These are phyloP conservation scores for Drosophila mercatorum DNA, from an alignment of 2,888 invertebrate species.

Conservation along the genomic window DNA sequence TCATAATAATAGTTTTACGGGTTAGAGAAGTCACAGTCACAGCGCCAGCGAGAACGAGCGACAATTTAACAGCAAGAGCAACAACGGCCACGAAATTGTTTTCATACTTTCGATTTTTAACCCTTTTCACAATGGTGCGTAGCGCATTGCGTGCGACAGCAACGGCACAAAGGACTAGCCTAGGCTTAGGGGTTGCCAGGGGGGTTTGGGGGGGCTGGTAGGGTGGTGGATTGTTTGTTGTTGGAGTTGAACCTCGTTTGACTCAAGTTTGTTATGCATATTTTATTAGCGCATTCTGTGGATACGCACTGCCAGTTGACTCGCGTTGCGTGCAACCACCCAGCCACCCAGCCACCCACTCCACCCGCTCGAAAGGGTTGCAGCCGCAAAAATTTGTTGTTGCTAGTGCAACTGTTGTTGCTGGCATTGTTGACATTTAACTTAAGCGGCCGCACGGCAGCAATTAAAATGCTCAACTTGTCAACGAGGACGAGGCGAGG, in stretches of 20 bases:
- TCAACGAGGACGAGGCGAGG: conserved; percentile 62
- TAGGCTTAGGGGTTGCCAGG: not conserved
- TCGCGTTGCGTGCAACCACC: conserved; percentile 69
- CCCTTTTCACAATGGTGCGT: conserved; percentile 57
- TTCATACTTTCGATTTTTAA: conserved; percentile 68
- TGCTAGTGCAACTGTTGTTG: conserved; percentile 42
- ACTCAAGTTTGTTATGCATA: conserved; percentile 76
- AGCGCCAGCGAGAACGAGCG: conserved; percentile 65
- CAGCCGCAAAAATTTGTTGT: conserved; percentile 37
- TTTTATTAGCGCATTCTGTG: conserved; percentile 76
- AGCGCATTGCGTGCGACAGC: conserved; percentile 55
- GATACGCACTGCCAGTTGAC: conserved; percentile 78
- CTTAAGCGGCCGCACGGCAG: conserved; percentile 70
- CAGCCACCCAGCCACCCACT: not conserved
- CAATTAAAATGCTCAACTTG: conserved; percentile 78
- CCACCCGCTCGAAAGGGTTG: conserved; percentile 39
- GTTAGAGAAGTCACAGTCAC: conserved; percentile 76
- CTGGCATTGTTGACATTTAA: conserved; percentile 62
- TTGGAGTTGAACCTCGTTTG: conserved; percentile 23
- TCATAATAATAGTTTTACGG: conserved; percentile 76
- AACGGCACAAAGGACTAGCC: conserved; percentile 18
- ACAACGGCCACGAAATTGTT: conserved; percentile 68
- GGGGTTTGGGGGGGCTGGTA: not conserved
- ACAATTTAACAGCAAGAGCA: conserved; percentile 59
- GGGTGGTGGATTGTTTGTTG: conserved; percentile 9